phyloP scores from a whole-genome alignment of 2,797 vertebrate species.

The Spinus pinus region DNA sequence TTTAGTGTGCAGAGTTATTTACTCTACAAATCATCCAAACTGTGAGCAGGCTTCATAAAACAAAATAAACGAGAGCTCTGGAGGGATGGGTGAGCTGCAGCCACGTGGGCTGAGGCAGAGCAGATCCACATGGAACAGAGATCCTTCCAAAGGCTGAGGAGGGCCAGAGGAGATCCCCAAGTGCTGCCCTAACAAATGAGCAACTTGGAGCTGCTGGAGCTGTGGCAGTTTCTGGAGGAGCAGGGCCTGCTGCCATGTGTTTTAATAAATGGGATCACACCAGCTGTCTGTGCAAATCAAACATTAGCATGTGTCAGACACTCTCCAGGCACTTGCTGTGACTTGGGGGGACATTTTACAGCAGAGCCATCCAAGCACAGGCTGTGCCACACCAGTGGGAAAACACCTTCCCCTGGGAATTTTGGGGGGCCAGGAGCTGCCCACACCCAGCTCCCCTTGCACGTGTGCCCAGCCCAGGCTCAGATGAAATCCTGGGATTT shows the following conservation, averaged over 20 bases:
- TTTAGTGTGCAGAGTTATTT: background rate
- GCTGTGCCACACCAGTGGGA: background rate
- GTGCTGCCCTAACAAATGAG: background rate
- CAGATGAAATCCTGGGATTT: background rate
- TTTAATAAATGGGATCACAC: slow-evolving; percentile 39
- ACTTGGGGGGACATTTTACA: background rate
- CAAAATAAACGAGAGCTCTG: background rate
- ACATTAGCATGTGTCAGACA: background rate
- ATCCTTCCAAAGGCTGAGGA: background rate
- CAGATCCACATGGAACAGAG: background rate
- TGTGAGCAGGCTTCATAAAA: background rate
- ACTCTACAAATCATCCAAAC: background rate
- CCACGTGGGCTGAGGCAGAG: background rate
- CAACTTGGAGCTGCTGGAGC: background rate
- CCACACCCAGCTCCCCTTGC: background rate
- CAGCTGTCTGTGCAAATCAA: background rate
- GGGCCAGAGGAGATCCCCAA: background rate
- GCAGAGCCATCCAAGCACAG: background rate
- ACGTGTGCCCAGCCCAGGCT: fast-evolving
- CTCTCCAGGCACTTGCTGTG: background rate
- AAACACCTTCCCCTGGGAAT: background rate
- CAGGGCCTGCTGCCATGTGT: slow-evolving; percentile 31
- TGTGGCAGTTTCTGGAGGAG: background rate
- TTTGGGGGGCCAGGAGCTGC: background rate
- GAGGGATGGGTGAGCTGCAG: background rate